Evolutionary conservation across 53 echinoderm and acorn worm genomes (phyloP).

Genomic region (Stichopus horrens): DNA sequence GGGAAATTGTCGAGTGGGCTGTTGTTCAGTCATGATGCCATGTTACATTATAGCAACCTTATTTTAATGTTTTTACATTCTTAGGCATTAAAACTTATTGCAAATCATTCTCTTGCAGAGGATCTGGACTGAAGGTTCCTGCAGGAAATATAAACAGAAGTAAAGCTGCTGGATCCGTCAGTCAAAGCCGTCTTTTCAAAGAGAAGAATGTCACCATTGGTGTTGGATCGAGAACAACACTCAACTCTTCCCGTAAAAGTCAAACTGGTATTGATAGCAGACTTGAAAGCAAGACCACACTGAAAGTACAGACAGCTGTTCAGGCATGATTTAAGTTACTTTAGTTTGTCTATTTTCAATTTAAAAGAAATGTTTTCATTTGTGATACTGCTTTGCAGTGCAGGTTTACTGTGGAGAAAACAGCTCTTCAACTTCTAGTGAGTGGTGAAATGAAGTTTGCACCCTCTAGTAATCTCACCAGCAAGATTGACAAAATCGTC

Average conservation of each 20-base stretch:
- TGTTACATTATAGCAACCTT: neutral
- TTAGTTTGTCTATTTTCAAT: neutral
- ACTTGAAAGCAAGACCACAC: constrained; percentile 44
- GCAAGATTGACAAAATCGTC: no score
- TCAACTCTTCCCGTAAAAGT: constrained; percentile 81
- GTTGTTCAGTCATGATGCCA: neutral
- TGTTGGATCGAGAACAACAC: constrained; percentile 73
- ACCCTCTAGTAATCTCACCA: no score
- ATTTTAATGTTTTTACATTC: neutral
- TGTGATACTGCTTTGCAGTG: no score
- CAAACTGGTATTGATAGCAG: constrained; percentile 81
- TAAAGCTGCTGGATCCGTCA: constrained; percentile 66
- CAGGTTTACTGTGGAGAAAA: no score
- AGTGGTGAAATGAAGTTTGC: no score
- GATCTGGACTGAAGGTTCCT: constrained; percentile 59
- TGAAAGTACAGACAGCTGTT: constrained; percentile 34
- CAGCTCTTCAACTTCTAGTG: no score
- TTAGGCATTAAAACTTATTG: neutral
- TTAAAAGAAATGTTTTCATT: neutral
- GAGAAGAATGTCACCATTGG: constrained; percentile 73
- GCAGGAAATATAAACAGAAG: constrained; percentile 60
- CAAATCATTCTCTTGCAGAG: neutral
- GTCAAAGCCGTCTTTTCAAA: constrained; percentile 73
- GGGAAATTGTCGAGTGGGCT: no score
- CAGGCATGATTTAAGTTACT: constrained; percentile 24